Evolutionary conservation across 2,797 vertebrate species (phyloP).

Genomic region (Enteromius radiatus): DNA sequence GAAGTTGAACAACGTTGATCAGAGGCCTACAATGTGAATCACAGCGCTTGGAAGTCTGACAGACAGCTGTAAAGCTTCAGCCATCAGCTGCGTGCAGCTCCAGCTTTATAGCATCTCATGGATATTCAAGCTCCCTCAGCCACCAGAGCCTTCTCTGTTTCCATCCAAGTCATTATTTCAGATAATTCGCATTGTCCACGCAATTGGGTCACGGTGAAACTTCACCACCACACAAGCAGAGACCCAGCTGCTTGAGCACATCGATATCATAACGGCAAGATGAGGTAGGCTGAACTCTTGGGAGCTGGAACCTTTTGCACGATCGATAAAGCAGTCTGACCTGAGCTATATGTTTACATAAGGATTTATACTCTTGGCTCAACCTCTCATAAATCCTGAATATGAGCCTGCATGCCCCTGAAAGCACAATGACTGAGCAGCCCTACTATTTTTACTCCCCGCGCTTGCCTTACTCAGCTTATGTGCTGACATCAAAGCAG

Average conservation of each 20-base stretch:
- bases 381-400: constrained; percentile 50
- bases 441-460: constrained; percentile 56
- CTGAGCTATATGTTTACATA: constrained; percentile 52
- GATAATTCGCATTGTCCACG: constrained; percentile 46
- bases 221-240: constrained; percentile 19
- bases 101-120: neutral
- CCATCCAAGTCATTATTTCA: constrained; percentile 47
- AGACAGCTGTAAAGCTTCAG: constrained; percentile 22
- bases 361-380: constrained; percentile 49
- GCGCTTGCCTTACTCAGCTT: constrained; percentile 53
- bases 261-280: constrained; percentile 32
- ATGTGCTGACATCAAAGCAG: constrained; percentile 56
- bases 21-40: constrained; percentile 37
- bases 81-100: constrained; percentile 31
- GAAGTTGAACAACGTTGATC: constrained; percentile 35
- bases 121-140: constrained; percentile 19
- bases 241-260: constrained; percentile 15
- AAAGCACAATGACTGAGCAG: constrained; percentile 34
- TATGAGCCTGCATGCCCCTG: constrained; percentile 44
- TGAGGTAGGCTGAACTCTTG: constrained; percentile 23
- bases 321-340: constrained; percentile 49
- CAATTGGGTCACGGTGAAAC: constrained; percentile 45
- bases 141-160: constrained; percentile 32
- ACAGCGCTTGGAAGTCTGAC: constrained; percentile 28
- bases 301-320: constrained; percentile 32